Base-by-base conservation (phyloP, 2,113 vertebrate species). In the Cyprichromis sp. region DNA sequence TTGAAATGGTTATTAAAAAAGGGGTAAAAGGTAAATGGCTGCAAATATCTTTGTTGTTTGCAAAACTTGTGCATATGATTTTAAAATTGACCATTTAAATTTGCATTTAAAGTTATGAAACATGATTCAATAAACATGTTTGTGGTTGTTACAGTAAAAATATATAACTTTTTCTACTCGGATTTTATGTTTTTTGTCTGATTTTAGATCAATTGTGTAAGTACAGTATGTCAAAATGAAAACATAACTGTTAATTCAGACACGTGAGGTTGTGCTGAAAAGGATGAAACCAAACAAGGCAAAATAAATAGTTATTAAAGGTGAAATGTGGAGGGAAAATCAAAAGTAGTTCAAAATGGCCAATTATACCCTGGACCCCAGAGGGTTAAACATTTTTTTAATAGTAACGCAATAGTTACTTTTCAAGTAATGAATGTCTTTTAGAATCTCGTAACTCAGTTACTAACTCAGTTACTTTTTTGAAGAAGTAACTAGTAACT, bases 241-340 rank as follows among this genome's bases (percentile, higher is more conserved):
- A 52, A 52, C 9, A 52, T 5, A 0, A 52, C 50, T 10, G 19
- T 53, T 6, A 53, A 53, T 53, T 53, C 19, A 53, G 19, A 53
- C 9, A n/a, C 5, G 19, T n/a, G 19, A 53, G 50, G 3, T n/a
- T 53, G 19, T 53, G 50, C 9, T 53, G 19, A 53, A 53, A 53
- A 53, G 50, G 0, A 53, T 0, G 50, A 53, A 0, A 2, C 5
- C 50, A 53, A 5, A 6, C 5, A n/a, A 53, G 9, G 50, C 50
- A n/a, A 53, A 53, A 9, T 53, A 53, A 53, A 53, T 53, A 2
- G 50, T 53, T 53, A 0, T 2, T 53, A 53, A 53, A 10, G 52
- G 52, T 2, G 0, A 54, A 54, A 54, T 54, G 53, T 54, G 0
- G 52, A 54, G n/a, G n/a, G 0, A 3, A 54, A 0, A 24, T 54